Base-by-base conservation (phyloP, 2,888 invertebrate genomes). In the Coenonympha glycerion region DNA sequence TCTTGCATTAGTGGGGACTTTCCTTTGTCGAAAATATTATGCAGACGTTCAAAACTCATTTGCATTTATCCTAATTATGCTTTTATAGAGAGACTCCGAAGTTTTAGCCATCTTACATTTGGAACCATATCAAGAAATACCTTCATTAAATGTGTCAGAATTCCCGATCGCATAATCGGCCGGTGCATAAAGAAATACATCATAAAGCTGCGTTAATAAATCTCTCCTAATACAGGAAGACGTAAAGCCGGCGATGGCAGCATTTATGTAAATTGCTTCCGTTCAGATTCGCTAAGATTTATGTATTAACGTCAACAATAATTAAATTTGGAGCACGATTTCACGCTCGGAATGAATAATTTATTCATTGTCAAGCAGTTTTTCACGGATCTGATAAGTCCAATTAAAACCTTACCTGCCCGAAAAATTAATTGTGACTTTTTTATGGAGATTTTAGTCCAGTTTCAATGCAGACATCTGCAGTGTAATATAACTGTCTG, bases 181-280 rank as follows among this genome's bases (percentile, higher is more conserved):
- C 3, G 31, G 33, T 26, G 36, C 34, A 24, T 46, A 48, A 54
- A 48, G 40, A 46, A 52, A 52, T 55, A 30, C 40, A 55, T 52
- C 51, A 57, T 48, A 52, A 37, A 49, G 24, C 44, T 44, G 34
- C 31, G 45, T 51, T 52, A 49, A 56, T 52, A 56, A 57, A 58
- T 57, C 52, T 47, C 56, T 61, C 58, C 66, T 66, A 67, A 66
- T 63, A 68, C 71, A 69, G 71, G 73, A 78, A 77, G 73, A 71
- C 70, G 72, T 72, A 68, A 69, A 76, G 63, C 64, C 65, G 57
- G 65, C 68, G 73, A 79, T 74, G 69, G 69, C 65, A 69, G 69
- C 76, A 65, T 78, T 83, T 82, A 83, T 84, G 83, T 79, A 84
- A 83, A 83, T 82, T 67, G 72, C 75, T 82, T 83, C 79, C 84